Evolutionary conservation across 2,888 invertebrate species (phyloP).

Genomic region (Encarsia formosa): DNA sequence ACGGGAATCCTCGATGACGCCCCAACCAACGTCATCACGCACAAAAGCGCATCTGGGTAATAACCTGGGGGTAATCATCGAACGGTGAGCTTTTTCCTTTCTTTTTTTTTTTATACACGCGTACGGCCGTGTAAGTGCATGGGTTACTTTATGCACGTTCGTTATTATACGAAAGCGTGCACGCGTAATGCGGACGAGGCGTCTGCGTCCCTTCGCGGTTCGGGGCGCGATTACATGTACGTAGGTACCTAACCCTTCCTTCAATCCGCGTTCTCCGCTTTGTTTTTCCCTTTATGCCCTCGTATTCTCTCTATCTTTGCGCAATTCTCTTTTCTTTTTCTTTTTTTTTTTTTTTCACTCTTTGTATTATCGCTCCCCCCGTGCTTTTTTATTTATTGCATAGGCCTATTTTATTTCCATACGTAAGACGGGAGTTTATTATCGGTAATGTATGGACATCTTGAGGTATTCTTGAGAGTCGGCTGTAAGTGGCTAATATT

Average conservation of each 20-base stretch:
- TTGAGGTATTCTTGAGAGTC: no score
- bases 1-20: slow-evolving; percentile 23
- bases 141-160: neutral
- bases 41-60: slow-evolving; percentile 41
- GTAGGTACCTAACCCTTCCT: neutral
- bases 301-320: neutral
- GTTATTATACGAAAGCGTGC: slow-evolving; percentile 27
- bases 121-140: neutral
- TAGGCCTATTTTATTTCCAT: no score
- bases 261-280: neutral
- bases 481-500: no score
- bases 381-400: no score
- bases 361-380: no score
- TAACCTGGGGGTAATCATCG: slow-evolving; percentile 46
- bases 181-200: slow-evolving; percentile 25
- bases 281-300: neutral
- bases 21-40: slow-evolving; percentile 29
- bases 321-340: neutral
- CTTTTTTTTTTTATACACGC: neutral
- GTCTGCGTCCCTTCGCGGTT: slow-evolving; percentile 34
- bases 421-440: no score
- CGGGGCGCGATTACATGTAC: slow-evolving; percentile 34
- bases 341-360: neutral
- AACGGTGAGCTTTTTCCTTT: slow-evolving; percentile 23
- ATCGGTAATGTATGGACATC: no score